Evolutionary conservation across 2,797 vertebrate species (phyloP).

Genomic region (Tamandua tetradactyla): DNA sequence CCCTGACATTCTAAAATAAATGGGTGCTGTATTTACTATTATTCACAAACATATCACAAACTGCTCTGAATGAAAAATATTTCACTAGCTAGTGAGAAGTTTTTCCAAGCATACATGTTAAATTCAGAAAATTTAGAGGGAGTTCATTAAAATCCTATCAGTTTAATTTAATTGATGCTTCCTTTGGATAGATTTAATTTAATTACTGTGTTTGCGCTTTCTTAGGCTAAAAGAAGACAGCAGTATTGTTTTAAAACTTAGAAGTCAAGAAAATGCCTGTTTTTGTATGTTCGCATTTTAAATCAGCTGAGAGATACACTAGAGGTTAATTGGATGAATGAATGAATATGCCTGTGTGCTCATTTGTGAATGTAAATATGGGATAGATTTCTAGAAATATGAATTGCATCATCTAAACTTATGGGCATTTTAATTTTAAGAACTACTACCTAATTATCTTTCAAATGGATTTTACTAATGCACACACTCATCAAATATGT

Average conservation of each 20-base stretch:
- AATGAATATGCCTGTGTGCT: background rate
- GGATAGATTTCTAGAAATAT: background rate
- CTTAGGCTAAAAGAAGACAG: background rate
- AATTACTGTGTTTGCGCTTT: background rate
- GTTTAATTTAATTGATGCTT: background rate
- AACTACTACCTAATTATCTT: background rate
- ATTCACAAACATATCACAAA: conserved; percentile 53
- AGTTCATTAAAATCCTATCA: background rate
- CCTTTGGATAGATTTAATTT: background rate
- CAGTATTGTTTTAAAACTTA: background rate
- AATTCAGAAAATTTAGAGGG: conserved; percentile 3
- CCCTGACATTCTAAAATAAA: conserved; percentile 79
- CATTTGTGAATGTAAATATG: background rate
- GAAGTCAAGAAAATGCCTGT: background rate
- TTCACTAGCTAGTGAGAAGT: conserved; percentile 10
- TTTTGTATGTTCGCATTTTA: background rate
- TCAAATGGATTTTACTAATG: background rate
- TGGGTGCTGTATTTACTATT: conserved; percentile 76
- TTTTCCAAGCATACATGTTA: conserved; percentile 31
- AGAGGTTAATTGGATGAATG: background rate
- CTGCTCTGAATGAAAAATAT: conserved; percentile 29
- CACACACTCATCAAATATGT: background rate
- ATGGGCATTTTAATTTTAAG: conserved; percentile 14
- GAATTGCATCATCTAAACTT: background rate
- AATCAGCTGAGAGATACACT: background rate